phyloP scores from a whole-genome alignment of 2,797 vertebrate genomes.

The Echiichthys vipera region DNA sequence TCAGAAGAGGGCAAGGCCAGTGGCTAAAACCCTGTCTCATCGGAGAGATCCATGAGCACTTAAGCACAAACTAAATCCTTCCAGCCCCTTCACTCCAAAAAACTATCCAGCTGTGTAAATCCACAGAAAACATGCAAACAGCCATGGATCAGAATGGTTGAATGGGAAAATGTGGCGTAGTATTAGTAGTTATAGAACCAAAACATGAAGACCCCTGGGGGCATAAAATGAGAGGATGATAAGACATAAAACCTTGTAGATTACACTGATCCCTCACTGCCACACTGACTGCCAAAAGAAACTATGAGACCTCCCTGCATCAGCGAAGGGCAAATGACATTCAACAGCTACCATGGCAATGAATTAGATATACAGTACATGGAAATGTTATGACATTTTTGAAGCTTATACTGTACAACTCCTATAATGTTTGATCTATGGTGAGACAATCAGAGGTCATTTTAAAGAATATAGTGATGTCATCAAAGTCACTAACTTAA shows the following conservation, averaged over 20 bases:
- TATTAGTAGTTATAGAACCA: constrained; percentile 40
- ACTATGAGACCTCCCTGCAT: constrained; percentile 2
- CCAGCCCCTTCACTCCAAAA: constrained; percentile 41
- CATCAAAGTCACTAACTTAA: background rate
- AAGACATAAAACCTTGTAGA: constrained; percentile 49
- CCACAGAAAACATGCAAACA: constrained; percentile 64
- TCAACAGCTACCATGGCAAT: background rate
- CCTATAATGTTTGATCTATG: background rate
- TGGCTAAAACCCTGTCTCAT: constrained; percentile 47
- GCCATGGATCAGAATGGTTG: constrained; percentile 29
- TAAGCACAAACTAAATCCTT: constrained; percentile 66
- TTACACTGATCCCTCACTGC: constrained; percentile 52
- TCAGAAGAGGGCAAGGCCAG: constrained; percentile 23
- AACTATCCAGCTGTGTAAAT: constrained; percentile 69
- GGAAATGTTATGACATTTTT: background rate
- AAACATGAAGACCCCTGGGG: constrained; percentile 31
- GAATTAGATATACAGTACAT: background rate
- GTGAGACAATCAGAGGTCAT: no score
- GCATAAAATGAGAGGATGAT: constrained; percentile 38
- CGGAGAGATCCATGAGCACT: constrained; percentile 43
- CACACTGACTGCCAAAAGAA: constrained; percentile 28
- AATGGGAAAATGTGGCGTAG: constrained; percentile 37
- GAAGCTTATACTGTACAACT: background rate
- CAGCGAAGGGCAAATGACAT: constrained; percentile 12
- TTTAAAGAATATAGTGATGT: no score